phyloP scores from a whole-genome alignment of 2,797 vertebrate genomes.

The Lacerta agilis region DNA sequence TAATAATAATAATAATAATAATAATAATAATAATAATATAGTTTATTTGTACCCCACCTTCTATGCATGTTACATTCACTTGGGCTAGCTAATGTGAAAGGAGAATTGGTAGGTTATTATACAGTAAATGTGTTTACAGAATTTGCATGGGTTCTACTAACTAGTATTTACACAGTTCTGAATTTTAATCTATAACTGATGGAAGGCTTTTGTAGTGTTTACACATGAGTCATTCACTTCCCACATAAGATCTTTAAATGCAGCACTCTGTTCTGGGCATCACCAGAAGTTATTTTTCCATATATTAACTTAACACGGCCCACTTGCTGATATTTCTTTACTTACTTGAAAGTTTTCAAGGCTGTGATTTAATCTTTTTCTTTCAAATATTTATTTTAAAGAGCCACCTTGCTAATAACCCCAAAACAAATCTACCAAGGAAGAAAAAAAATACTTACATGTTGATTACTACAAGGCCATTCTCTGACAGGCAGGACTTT shows the following conservation, averaged over 20 bases:
- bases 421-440: slow-evolving; percentile 53
- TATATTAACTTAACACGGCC: neutral
- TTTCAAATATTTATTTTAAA: slow-evolving; percentile 68
- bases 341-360: neutral
- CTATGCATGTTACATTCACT: too few species aligned
- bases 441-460: slow-evolving; percentile 11
- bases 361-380: slow-evolving; percentile 30
- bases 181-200: neutral
- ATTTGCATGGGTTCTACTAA: neutral
- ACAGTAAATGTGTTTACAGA: neutral
- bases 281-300: too few species aligned
- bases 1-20: too few species aligned
- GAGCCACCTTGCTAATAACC: slow-evolving; percentile 58
- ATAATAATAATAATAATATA: too few species aligned
- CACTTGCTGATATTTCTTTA: neutral
- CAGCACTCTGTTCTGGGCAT: too few species aligned
- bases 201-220: neutral
- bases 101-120: too few species aligned
- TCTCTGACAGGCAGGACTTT: slow-evolving; percentile 47
- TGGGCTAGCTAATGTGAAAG: too few species aligned
- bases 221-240: neutral
- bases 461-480: slow-evolving; percentile 46
- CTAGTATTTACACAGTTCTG: neutral
- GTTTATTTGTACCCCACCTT: too few species aligned
- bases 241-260: neutral